phyloP scores from a whole-genome alignment of 2,888 invertebrate species.

The Cryptus armator region DNA sequence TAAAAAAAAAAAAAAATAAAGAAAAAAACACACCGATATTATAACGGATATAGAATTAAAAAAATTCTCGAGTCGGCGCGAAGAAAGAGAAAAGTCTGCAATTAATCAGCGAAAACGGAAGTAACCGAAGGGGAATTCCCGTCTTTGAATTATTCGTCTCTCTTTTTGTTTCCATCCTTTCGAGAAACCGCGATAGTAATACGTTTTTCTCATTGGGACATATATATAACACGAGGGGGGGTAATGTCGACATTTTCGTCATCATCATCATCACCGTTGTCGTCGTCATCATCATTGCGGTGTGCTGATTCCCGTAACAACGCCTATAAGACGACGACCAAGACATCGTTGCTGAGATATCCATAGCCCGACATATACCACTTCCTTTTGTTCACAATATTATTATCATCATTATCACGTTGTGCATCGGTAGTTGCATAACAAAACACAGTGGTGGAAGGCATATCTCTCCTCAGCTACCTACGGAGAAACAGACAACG shows the following conservation, averaged over 20 bases:
- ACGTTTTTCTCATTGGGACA: not conserved
- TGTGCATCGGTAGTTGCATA: constrained; percentile 62
- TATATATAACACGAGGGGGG: not conserved
- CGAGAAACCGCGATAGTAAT: not conserved
- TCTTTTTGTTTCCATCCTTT: not conserved
- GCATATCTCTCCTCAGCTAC: constrained; percentile 10
- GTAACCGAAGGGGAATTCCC: constrained; percentile 22
- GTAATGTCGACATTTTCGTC: constrained; percentile 21
- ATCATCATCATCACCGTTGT: not conserved
- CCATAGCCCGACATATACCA: constrained; percentile 29
- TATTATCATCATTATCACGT: constrained; percentile 52
- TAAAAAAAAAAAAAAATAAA: not conserved
- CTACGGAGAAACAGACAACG: constrained; percentile 14
- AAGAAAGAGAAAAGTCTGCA: constrained; percentile 1
- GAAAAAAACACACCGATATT: not conserved
- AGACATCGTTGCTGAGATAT: not conserved
- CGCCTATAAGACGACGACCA: constrained; percentile 15
- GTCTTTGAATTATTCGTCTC: constrained; percentile 24
- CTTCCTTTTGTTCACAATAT: constrained; percentile 59
- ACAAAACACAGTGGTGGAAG: constrained; percentile 45
- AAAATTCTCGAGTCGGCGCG: not conserved
- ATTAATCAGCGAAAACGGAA: constrained; percentile 35
- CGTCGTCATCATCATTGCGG: not conserved
- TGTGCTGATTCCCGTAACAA: constrained; percentile 19
- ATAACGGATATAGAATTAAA: not conserved